A percentile compares a stretch with the other conserved stretches of the same genome.
phyloP scores from a whole-genome alignment of 2,888 invertebrate genomes.

The Platycheirus albimanus region DNA sequence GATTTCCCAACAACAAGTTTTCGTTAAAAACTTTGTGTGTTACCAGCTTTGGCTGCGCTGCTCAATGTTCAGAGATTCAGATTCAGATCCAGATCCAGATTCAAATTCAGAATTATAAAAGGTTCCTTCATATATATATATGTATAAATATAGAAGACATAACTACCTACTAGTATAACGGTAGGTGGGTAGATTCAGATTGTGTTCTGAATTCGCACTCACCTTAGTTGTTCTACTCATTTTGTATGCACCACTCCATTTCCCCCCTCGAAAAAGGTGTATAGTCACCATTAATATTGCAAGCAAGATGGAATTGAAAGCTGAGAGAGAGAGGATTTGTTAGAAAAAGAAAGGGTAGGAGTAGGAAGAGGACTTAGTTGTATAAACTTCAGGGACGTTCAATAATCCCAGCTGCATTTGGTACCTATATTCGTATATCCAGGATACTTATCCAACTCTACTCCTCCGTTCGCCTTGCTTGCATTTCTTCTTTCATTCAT shows the following conservation, averaged over 20 bases:
- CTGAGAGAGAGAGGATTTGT: background rate
- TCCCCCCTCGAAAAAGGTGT: constrained; percentile 28
- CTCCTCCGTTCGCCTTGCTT: background rate
- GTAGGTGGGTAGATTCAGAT: too few species aligned
- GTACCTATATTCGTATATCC: constrained; percentile 1
- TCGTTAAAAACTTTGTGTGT: constrained; percentile 39
- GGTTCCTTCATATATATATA: background rate
- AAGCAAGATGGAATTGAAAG: constrained; percentile 22
- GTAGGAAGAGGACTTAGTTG: background rate
- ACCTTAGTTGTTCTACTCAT: background rate
- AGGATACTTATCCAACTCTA: background rate
- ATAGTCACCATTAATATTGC: constrained; percentile 50
- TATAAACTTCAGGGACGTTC: constrained; percentile 38
- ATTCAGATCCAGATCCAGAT: too few species aligned
- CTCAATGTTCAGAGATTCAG: constrained; percentile 24
- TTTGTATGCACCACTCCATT: background rate
- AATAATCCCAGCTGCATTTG: constrained; percentile 40
- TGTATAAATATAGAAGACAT: background rate
- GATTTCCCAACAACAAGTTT: constrained; percentile 40
- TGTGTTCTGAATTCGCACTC: background rate
- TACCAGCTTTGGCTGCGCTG: constrained; percentile 9
- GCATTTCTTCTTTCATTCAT: constrained; percentile 4
- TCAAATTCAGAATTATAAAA: constrained; percentile 29
- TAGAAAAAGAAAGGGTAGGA: background rate
- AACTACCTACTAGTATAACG: too few species aligned